phyloP scores from a whole-genome alignment of 2,113 vertebrate genomes.

The Anhinga anhinga region DNA sequence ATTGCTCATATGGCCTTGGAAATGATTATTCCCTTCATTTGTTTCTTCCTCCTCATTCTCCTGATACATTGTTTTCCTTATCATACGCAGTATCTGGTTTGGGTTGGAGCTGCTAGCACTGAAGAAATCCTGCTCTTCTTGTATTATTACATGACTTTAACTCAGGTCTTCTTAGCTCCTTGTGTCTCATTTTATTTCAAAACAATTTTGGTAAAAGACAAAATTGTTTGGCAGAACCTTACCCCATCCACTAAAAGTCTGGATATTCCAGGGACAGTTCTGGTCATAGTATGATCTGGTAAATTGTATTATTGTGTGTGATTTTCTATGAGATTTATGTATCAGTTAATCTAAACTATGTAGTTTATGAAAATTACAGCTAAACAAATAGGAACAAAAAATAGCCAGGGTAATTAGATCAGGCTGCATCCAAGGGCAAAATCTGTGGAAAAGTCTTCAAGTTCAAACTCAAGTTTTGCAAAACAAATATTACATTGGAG shows the following conservation, averaged over 20 bases:
- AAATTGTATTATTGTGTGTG: not conserved
- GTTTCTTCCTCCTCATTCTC: not conserved
- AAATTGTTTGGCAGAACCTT: not conserved
- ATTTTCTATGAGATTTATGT: not conserved
- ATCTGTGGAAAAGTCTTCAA: not conserved
- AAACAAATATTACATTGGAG: not conserved
- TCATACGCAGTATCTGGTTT: not conserved
- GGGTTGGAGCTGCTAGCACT: not conserved
- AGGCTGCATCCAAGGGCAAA: not conserved
- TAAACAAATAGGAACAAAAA: not conserved
- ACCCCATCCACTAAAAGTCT: not conserved
- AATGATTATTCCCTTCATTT: not conserved
- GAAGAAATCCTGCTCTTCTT: not conserved
- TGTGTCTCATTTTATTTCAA: not conserved
- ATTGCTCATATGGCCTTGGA: not conserved
- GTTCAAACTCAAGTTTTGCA: conserved; percentile 8
- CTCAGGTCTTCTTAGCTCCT: not conserved
- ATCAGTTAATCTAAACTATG: not conserved
- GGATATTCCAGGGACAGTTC: not conserved
- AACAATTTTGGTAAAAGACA: not conserved
- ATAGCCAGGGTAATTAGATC: not conserved
- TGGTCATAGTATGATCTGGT: not conserved
- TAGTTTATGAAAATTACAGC: not conserved
- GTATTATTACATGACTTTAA: not conserved
- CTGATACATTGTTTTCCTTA: not conserved